phyloP scores from a whole-genome alignment of 2,113 vertebrate species.

The Boulengeromyrus knoepffleri region DNA sequence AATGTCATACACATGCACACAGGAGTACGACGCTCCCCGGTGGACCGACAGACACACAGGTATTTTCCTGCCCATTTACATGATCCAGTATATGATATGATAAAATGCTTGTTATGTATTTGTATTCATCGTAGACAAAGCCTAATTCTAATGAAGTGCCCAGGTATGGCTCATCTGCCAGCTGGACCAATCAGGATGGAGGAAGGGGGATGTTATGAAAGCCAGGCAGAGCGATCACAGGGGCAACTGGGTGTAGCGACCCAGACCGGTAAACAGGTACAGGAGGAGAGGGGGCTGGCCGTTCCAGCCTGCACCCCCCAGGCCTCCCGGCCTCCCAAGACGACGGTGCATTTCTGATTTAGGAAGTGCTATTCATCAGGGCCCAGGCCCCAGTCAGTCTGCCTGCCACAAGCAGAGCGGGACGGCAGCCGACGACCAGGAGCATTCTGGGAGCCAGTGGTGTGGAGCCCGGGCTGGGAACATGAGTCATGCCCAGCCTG shows the following conservation, averaged over 20 bases:
- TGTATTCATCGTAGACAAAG: background rate
- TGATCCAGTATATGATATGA: background rate
- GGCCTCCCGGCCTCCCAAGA: constrained; percentile 31
- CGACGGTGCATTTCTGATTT: constrained; percentile 29
- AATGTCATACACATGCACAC: background rate
- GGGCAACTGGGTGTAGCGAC: background rate
- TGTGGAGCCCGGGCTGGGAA: background rate
- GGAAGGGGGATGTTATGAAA: background rate
- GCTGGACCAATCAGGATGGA: background rate
- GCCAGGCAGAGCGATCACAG: background rate
- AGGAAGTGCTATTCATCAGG: constrained; percentile 36
- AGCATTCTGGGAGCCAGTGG: background rate
- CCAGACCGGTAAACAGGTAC: constrained; percentile 6
- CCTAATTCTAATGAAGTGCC: background rate
- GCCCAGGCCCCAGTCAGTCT: constrained; percentile 19
- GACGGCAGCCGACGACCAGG: background rate
- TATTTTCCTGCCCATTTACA: background rate
- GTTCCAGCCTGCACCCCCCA: background rate
- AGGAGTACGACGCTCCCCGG: background rate
- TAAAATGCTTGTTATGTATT: background rate
- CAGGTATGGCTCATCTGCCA: background rate
- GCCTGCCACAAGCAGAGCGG: background rate
- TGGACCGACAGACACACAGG: background rate
- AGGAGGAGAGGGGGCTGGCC: constrained; percentile 18
- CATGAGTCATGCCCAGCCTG: constrained; percentile 19